These are phyloP conservation scores for Zeuzera pyrina DNA, from an alignment of 2,888 invertebrate genomes.

Conservation along the genomic window DNA sequence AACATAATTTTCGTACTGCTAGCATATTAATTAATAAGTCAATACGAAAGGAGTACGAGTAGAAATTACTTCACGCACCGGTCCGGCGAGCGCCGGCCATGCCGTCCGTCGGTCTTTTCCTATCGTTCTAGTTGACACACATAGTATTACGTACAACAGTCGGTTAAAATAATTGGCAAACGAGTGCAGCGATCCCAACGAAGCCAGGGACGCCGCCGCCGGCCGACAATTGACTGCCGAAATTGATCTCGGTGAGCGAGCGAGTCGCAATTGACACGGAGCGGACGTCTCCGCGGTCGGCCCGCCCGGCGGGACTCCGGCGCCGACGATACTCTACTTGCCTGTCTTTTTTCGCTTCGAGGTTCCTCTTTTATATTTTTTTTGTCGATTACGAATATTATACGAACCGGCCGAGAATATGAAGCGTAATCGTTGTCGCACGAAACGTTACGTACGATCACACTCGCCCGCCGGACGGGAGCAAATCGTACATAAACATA, in stretches of 20 bases:
- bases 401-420: constrained; percentile 18
- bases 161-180: constrained; percentile 22
- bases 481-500: constrained; percentile 34
- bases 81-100: constrained; percentile 14
- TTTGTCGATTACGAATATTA: constrained; percentile 9
- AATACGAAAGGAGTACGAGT: constrained; percentile 69
- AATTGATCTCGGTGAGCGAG: constrained; percentile 45
- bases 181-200: constrained; percentile 7
- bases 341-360: constrained; percentile 20
- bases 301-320: constrained; percentile 6
- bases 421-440: constrained; percentile 13
- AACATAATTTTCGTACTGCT: constrained; percentile 66
- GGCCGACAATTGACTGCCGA: constrained; percentile 36
- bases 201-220: constrained; percentile 13
- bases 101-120: constrained; percentile 14
- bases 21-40: constrained; percentile 57
- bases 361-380: constrained; percentile 14
- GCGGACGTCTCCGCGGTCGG: constrained; percentile 18
- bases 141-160: constrained; percentile 8
- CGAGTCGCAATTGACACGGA: constrained; percentile 40
- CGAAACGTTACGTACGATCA: constrained; percentile 24
- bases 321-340: constrained; percentile 16
- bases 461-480: constrained; percentile 21
- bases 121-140: constrained; percentile 15
- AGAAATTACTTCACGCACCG: constrained; percentile 47